Base-by-base conservation (phyloP, 2,113 vertebrate species). In the Edolisoma coerulescens region DNA sequence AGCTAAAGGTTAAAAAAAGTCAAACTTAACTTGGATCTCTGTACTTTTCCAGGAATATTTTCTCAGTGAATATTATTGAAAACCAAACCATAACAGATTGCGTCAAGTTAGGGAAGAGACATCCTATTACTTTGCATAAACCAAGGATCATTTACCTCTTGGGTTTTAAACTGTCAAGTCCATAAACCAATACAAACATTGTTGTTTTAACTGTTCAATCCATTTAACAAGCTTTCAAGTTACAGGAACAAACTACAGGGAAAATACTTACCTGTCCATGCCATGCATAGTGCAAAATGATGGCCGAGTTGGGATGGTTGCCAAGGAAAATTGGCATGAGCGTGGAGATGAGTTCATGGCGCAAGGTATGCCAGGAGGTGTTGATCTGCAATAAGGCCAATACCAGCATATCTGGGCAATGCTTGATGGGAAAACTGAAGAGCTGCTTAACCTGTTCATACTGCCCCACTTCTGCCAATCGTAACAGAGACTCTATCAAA, bases 221-320 rank as follows among this genome's bases (percentile, higher is more conserved):
- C 44, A 50, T 20, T 41, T 37, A 73, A 57, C 8, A 33, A 81
- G 5, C 11, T 89, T 70, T 57, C 16, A 47, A 42, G 13, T 41
- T 32, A 57, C 24, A 23, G 4, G 7, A 82, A 27, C 42, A 42
- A 74, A 42, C 13, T 5, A 42, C 28, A 52, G 41, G 16, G 33
- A 57, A 39, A 52, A 54, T 3, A 87, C 98, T 93, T 86, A 99
- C 99, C 99, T 99, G 99, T 89, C 99, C 99, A 50, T 99, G 99
- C 99, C 99, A 99, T 16, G 99, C 99, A 37, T 99, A 99, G 98
- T 99, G 99, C 98, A 99, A 98, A 97, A 99, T 99, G 97, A 99
- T 99, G 96, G 99, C 99, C 60, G 99, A 99, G 98, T 99, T 99
- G 69, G 99, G 99, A 94, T 99, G 99, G 97, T 99, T 99, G 97